These are phyloP conservation scores for Scomber colias DNA, from an alignment of 2,113 vertebrate species.

Conservation along the genomic window DNA sequence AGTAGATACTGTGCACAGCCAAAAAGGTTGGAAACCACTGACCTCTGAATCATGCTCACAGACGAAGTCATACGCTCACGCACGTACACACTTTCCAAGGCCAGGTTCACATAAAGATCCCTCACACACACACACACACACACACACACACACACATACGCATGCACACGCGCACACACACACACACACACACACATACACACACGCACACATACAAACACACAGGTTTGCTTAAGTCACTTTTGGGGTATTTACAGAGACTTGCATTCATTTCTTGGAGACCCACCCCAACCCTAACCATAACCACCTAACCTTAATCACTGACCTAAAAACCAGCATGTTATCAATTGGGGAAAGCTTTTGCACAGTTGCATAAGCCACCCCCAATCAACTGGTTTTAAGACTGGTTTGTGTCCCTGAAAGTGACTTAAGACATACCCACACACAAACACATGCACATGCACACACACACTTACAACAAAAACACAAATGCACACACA, in stretches of 20 bases:
- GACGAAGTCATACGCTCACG: not conserved
- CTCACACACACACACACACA: not conserved
- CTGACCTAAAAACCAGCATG: too few relatives aligned
- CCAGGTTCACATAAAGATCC: constrained; percentile 8
- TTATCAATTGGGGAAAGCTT: too few relatives aligned
- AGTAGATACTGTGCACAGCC: too few relatives aligned
- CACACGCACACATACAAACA: constrained; percentile 15
- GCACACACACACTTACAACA: constrained; percentile 30
- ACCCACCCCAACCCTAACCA: too few relatives aligned
- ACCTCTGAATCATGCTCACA: constrained; percentile 15
- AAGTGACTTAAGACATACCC: not conserved
- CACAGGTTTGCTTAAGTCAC: too few relatives aligned
- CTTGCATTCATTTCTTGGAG: too few relatives aligned
- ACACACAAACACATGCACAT: constrained; percentile 16
- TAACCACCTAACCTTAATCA: too few relatives aligned
- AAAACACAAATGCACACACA: constrained; percentile 29
- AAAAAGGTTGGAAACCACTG: too few relatives aligned
- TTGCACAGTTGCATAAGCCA: too few relatives aligned
- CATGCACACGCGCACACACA: not conserved
- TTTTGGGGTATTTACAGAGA: too few relatives aligned
- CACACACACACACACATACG: constrained; percentile 3
- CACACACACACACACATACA: not conserved
- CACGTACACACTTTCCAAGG: not conserved
- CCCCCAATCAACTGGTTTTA: too few relatives aligned
- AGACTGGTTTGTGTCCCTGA: too few relatives aligned